Evolutionary conservation across 2,113 vertebrate genomes (phyloP), one percentile per base, ranked within the genome.

Genomic region (Calyptommatus sinebrachiatus): DNA sequence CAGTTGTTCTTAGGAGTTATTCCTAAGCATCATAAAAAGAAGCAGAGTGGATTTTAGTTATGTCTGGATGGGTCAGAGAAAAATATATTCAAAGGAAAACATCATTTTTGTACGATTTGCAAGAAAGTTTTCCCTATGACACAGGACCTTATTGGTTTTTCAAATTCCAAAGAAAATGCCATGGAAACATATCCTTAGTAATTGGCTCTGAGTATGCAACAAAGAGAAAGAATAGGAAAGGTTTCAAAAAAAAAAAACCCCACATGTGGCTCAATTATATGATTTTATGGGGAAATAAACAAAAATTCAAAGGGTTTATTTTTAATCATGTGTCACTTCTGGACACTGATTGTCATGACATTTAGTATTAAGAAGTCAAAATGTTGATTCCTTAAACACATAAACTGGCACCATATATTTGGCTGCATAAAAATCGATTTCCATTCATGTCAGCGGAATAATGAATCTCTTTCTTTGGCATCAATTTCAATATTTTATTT

Each of bases 21-120:
- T 90, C 88, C 35, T 60, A 29, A 81, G 77, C 76, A 82, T 24
- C 73, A 22, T 63, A 69, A 83, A 6, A 41, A 88, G 71, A 81
- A 48, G 26, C 26, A 48, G 63, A 61, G 63, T 31, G 78, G 28
- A 20, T 73, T 89, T 87, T 80, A 88, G 69, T 53, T 78, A 79
- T 1, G 1, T 73, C 35, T 41, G 35, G 5, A 41, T 41, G 35
- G 35, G 5, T 41, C 35, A 61, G 2, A 8, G 21, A 41, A n/a
- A 35, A 67, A 68, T 84, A 76, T 11, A 48, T 22, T 79, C 5
- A 68, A 83, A 80, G 71, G 60, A 85, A 83, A 78, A 48, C 29
- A 65, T 87, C 79, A 21, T 83, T 26, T 70, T 69, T 77, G 28
- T 28, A 22, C 67, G 79, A 46, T 79, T 86, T 62, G 67, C 8